A percentile compares a stretch with the other conserved stretches of the same genome.
Evolutionary conservation across 2,797 vertebrate genomes (phyloP).

Genomic region (Onychomys leucogaster): DNA sequence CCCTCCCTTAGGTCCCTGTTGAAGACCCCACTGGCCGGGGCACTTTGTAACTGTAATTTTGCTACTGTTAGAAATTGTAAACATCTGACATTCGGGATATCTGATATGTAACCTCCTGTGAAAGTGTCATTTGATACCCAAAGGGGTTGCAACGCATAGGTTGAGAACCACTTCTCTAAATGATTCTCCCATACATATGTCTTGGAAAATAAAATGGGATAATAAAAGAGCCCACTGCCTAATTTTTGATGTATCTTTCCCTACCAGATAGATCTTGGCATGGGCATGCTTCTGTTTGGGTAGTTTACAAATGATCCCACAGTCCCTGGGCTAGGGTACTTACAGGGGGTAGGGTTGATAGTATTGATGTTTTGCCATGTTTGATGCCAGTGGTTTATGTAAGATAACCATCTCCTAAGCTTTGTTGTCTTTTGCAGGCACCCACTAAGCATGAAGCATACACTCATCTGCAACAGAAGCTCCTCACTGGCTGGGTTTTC

Average conservation of each 20-base stretch:
- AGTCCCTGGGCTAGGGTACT: background rate
- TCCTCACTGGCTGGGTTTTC: background rate
- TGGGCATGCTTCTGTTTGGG: background rate
- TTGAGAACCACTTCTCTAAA: background rate
- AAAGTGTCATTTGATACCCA: background rate
- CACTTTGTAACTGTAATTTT: background rate
- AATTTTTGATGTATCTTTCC: background rate
- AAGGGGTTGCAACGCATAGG: background rate
- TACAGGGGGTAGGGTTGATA: background rate
- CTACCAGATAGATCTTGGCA: background rate
- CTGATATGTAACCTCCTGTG: background rate
- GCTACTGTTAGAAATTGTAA: background rate
- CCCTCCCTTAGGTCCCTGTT: too few relatives aligned
- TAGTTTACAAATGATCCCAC: background rate
- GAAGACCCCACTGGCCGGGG: too few relatives aligned
- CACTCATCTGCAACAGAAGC: background rate
- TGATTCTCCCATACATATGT: background rate
- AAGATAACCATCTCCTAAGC: background rate
- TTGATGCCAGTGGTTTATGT: background rate
- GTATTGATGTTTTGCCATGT: background rate
- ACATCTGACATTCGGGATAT: background rate
- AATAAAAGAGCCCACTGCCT: background rate
- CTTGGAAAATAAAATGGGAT: background rate
- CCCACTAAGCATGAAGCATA: background rate
- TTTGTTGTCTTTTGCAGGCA: background rate